A percentile compares a stretch with the other conserved stretches of the same genome.
Evolutionary conservation across 2,113 vertebrate genomes (phyloP).

Genomic region (Podarcis muralis): DNA sequence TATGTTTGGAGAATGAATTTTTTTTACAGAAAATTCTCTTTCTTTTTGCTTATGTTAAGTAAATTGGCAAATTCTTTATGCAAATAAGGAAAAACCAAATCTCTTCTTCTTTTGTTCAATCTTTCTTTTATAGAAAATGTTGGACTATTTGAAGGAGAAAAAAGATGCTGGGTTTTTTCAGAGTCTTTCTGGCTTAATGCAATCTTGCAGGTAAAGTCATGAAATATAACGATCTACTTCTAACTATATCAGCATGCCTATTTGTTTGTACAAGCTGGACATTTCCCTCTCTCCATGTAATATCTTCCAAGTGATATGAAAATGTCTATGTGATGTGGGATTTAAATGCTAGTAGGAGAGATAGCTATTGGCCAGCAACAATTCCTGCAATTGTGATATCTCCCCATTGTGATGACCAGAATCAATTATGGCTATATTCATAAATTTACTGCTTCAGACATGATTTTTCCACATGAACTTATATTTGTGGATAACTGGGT

Average conservation of each 20-base stretch:
- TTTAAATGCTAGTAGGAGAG: not conserved
- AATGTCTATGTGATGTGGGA: not conserved
- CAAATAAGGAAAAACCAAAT: not conserved
- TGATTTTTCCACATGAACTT: not conserved
- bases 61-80: not conserved
- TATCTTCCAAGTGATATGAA: not conserved
- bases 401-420: not conserved
- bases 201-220: constrained; percentile 92
- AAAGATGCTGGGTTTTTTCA: constrained; percentile 97
- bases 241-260: not conserved
- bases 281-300: not conserved
- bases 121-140: constrained; percentile 90
- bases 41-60: not conserved
- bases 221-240: not conserved
- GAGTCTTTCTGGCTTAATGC: constrained; percentile 96
- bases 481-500: not conserved
- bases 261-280: not conserved
- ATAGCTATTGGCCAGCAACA: not conserved
- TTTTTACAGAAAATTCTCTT: not conserved
- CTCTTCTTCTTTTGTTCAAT: constrained; percentile 15
- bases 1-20: constrained; percentile 21
- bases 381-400: not conserved
- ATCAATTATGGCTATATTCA: not conserved
- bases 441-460: not conserved
- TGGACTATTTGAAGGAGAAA: constrained; percentile 97